Evolutionary conservation across 2,113 vertebrate species (phyloP).

Genomic region (Ia io): DNA sequence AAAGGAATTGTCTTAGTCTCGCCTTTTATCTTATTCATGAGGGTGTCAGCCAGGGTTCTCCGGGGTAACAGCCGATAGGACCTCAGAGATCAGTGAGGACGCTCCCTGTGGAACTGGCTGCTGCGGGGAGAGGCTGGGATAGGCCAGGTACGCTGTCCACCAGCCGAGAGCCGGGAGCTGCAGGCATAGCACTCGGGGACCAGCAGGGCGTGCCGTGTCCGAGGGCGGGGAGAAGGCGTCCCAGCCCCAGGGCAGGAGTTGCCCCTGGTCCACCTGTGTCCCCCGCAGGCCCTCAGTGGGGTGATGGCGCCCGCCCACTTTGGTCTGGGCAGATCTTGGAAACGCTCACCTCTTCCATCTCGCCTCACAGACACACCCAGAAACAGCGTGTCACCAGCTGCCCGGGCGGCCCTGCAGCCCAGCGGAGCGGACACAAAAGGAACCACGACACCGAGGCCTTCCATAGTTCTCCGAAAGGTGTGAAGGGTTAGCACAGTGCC

Average conservation of each 20-base stretch:
- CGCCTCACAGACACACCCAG: neutral
- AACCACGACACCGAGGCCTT: neutral
- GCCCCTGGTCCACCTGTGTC: neutral
- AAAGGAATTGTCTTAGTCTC: neutral
- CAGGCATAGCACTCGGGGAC: no score
- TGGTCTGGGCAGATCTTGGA: neutral
- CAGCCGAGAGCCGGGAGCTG: neutral
- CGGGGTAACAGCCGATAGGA: neutral
- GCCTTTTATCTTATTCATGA: neutral
- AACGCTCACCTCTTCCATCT: neutral
- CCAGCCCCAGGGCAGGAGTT: neutral
- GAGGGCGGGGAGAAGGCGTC: neutral
- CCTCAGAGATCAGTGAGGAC: neutral
- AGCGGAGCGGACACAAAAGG: accelerated
- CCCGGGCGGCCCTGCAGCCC: neutral
- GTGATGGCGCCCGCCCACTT: accelerated
- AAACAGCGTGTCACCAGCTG: neutral
- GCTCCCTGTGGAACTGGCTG: no score
- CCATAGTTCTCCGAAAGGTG: neutral
- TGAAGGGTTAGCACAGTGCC: neutral
- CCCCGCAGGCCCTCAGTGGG: neutral
- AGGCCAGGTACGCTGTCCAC: accelerated
- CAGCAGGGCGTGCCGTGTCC: accelerated
- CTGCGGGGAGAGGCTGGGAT: accelerated
- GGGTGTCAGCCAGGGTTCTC: neutral